phyloP scores from a whole-genome alignment of 2,113 vertebrate genomes.

The Sinocyclocheilus anophthalmus region DNA sequence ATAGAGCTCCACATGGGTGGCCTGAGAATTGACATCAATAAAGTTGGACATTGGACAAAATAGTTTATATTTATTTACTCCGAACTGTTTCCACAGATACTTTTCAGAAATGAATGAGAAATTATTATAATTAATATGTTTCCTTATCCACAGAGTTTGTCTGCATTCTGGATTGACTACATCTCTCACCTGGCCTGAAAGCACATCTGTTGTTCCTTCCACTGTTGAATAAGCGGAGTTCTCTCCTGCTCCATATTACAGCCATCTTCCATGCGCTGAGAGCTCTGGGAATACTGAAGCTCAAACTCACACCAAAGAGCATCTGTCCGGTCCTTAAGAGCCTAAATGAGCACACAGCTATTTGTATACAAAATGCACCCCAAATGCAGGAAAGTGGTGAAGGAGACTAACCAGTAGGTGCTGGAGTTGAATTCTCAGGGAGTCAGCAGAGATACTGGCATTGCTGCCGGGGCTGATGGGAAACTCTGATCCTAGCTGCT shows the following conservation, averaged over 20 bases:
- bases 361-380: background rate
- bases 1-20: too few species aligned
- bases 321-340: constrained; percentile 66
- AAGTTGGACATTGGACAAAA: background rate
- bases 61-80: background rate
- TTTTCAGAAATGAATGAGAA: background rate
- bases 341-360: constrained; percentile 58
- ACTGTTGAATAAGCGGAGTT: constrained; percentile 64
- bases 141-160: too few species aligned
- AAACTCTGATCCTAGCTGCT: constrained; percentile 67
- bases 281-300: constrained; percentile 57
- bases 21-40: too few species aligned
- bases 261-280: constrained; percentile 38
- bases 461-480: constrained; percentile 58
- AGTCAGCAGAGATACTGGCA: constrained; percentile 51
- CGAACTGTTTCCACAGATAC: background rate
- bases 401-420: constrained; percentile 73
- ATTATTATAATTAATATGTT: background rate
- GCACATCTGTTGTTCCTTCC: constrained; percentile 69
- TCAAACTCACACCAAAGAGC: constrained; percentile 74
- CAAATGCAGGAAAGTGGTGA: background rate
- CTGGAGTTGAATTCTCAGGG: constrained; percentile 68
- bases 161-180: background rate
- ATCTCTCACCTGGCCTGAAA: constrained; percentile 72
- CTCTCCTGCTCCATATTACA: constrained; percentile 59